Percentiles rank a stretch among this genome's conserved stretches.
Conservation (phyloP, 1,140 invertebrate genomes). For the Penaeus indicus region DNA sequence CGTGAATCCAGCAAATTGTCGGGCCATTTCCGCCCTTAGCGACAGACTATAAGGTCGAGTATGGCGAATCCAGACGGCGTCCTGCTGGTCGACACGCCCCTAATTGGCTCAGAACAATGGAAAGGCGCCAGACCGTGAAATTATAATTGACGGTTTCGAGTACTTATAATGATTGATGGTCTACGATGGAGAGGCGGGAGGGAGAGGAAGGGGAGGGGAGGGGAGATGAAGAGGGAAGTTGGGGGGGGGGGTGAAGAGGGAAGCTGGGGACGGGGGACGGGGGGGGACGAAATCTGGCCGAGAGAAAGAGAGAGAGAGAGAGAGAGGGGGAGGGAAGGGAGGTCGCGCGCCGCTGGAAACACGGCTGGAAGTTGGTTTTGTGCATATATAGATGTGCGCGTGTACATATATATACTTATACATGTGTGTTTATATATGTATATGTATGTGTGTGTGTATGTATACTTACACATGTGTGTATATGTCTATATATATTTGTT, state of each 20-base stretch:
- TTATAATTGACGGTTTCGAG: slow-evolving; percentile 47
- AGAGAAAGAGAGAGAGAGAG: slow-evolving; percentile 8
- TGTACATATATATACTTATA: neutral
- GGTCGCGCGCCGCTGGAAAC: neutral
- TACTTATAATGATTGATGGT: slow-evolving; percentile 33
- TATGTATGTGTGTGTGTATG: neutral
- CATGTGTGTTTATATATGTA: neutral
- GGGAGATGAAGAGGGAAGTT: neutral
- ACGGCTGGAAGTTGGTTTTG: neutral
- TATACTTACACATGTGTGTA: neutral
- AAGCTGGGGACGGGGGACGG: neutral
- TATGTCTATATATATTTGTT: neutral
- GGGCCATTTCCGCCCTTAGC: slow-evolving; percentile 17
- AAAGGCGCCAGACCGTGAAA: slow-evolving; percentile 44
- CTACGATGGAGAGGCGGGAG: neutral
- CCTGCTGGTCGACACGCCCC: slow-evolving; percentile 47
- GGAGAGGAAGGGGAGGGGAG: neutral
- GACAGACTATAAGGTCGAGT: slow-evolving; percentile 8
- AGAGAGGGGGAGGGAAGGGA: neutral
- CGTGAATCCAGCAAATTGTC: neutral
- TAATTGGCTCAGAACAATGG: slow-evolving; percentile 46
- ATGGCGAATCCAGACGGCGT: neutral
- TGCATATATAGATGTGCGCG: slow-evolving; percentile 4
- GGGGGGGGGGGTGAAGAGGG: neutral
- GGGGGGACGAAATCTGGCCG: neutral